A percentile compares a stretch with the other conserved stretches of the same genome.
phyloP scores from a whole-genome alignment of 64 coral and sea anemone genomes.

The Dendronephthya gigantea region DNA sequence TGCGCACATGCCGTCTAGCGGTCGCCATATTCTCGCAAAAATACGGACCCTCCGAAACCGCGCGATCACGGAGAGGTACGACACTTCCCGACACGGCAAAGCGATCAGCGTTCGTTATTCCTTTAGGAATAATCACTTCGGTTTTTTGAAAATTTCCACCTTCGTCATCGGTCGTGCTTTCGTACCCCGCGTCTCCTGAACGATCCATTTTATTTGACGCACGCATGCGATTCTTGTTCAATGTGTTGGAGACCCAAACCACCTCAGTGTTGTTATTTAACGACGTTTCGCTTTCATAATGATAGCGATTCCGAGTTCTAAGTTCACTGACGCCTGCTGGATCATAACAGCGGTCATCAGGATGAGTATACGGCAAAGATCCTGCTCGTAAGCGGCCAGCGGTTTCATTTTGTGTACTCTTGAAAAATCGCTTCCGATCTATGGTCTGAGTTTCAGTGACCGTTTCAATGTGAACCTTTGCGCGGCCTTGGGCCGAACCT shows the following conservation, averaged over 20 bases:
- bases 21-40: not conserved
- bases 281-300: not conserved
- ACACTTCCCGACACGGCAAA: not conserved
- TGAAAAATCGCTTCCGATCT: not conserved
- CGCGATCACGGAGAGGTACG: not conserved
- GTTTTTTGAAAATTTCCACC: not conserved
- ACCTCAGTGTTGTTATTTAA: not conserved
- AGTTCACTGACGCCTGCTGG: not conserved
- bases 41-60: not conserved
- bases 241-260: not conserved
- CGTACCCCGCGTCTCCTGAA: not conserved
- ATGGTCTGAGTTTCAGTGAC: conserved; percentile 5
- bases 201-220: not conserved
- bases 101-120: not conserved
- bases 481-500: not conserved
- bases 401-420: not conserved
- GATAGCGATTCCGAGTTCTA: not conserved
- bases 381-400: not conserved
- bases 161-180: not conserved
- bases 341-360: not conserved
- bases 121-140: not conserved
- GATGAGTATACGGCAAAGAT: not conserved
- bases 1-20: not conserved
- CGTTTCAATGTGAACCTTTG: not conserved
- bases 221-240: not conserved